phyloP scores from a whole-genome alignment of 2,113 vertebrate genomes.

The Malurus melanocephalus region DNA sequence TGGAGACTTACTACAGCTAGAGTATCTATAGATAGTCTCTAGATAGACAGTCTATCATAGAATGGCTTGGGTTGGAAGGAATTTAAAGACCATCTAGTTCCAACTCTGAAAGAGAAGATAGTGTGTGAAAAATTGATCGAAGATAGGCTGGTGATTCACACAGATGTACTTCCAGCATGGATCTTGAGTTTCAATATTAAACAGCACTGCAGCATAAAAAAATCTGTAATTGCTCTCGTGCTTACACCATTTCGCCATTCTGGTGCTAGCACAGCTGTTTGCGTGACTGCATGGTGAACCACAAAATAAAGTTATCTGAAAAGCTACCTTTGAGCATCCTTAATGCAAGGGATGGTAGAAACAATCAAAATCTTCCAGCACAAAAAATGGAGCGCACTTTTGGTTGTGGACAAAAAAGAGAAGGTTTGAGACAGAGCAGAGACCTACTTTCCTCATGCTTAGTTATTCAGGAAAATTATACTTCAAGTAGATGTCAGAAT shows the following conservation, averaged over 20 bases:
- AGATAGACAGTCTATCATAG: neutral
- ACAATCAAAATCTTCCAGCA: neutral
- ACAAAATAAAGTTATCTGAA: neutral
- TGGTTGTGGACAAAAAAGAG: neutral
- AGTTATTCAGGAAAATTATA: neutral
- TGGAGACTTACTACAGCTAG: neutral
- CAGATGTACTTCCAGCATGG: neutral
- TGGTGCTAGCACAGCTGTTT: neutral
- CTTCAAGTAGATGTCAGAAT: neutral
- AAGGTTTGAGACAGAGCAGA: neutral
- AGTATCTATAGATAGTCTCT: too few species aligned
- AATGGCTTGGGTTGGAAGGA: neutral
- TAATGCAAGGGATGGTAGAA: neutral
- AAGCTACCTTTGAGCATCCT: neutral
- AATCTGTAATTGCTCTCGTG: neutral
- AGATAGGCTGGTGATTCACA: neutral
- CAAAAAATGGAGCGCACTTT: neutral
- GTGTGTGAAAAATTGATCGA: neutral
- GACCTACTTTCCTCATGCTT: neutral
- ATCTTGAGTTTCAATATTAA: neutral
- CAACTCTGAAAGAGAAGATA: neutral
- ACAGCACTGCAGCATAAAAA: neutral
- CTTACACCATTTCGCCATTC: neutral
- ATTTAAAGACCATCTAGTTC: neutral
- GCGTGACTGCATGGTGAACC: neutral